phyloP scores from a whole-genome alignment of 2,888 invertebrate genomes.

The Conops quadrifasciatus region DNA sequence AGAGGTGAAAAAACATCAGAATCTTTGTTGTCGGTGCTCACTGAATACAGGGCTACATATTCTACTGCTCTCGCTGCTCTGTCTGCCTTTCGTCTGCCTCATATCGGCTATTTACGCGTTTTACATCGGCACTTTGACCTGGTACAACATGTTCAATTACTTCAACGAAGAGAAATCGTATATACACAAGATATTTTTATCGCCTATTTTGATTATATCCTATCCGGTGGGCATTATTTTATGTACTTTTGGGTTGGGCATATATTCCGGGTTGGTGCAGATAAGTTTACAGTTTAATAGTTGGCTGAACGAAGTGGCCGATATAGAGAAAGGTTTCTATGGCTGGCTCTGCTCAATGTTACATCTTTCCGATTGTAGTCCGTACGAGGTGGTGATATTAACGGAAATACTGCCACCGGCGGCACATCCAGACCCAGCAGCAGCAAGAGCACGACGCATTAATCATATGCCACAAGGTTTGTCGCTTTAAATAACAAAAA shows the following conservation, averaged over 20 bases:
- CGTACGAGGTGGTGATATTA: conserved; percentile 71
- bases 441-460: conserved; percentile 51
- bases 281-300: conserved; percentile 74
- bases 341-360: conserved; percentile 78
- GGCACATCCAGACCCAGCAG: conserved; percentile 45
- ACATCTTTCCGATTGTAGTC: conserved; percentile 76
- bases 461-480: conserved; percentile 63
- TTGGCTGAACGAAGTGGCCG: conserved; percentile 77
- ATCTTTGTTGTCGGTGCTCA: conserved; percentile 69
- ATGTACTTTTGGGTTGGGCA: conserved; percentile 72
- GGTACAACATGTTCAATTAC: conserved; percentile 79
- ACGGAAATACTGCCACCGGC: conserved; percentile 67
- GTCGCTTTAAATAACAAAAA: conserved; percentile 55
- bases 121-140: conserved; percentile 78
- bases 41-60: conserved; percentile 73
- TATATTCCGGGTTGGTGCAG: conserved; percentile 75
- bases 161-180: conserved; percentile 74
- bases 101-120: conserved; percentile 75
- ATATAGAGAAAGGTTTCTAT: conserved; percentile 81
- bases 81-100: conserved; percentile 73
- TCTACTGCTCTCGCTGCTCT: conserved; percentile 71
- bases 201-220: conserved; percentile 74
- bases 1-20: conserved; percentile 69
- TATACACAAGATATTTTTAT: conserved; percentile 71
- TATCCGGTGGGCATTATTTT: conserved; percentile 76